phyloP scores from a whole-genome alignment of 64 coral and sea anemone species.

The Actinia tenebrosa region DNA sequence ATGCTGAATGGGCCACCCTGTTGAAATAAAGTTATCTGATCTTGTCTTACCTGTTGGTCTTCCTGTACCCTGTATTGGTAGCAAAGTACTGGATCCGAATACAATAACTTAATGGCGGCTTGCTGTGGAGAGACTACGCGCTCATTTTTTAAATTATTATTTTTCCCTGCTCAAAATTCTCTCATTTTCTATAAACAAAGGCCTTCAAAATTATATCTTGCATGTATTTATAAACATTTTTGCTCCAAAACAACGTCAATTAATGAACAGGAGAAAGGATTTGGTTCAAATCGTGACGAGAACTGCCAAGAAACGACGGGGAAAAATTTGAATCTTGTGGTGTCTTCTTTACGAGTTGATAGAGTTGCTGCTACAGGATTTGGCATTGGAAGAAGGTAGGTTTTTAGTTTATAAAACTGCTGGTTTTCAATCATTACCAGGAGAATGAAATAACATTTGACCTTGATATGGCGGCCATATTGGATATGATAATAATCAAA shows the following conservation, averaged over 20 bases:
- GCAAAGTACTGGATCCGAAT: not conserved
- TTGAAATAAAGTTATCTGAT: too few relatives aligned
- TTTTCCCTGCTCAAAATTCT: not conserved
- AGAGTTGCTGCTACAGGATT: constrained; percentile 24
- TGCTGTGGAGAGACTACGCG: not conserved
- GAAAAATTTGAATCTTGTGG: constrained; percentile 9
- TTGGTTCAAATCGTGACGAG: not conserved
- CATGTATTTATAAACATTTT: not conserved
- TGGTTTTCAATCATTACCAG: not conserved
- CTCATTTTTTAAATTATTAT: not conserved
- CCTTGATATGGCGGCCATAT: too few relatives aligned
- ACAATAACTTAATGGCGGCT: not conserved
- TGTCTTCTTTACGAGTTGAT: constrained; percentile 25
- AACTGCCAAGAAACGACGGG: not conserved
- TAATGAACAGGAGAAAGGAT: not conserved
- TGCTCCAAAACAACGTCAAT: not conserved
- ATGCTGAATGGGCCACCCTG: too few relatives aligned
- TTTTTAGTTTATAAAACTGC: not conserved
- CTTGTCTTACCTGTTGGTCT: not conserved
- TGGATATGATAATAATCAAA: too few relatives aligned
- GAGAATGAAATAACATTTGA: too few relatives aligned
- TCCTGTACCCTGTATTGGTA: not conserved
- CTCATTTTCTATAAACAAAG: not conserved
- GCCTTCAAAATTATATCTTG: not conserved
- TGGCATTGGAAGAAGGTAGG: constrained; percentile 14